Evolutionary conservation across 2,888 invertebrate species (phyloP).

Genomic region (Tanaodytes sp.): DNA sequence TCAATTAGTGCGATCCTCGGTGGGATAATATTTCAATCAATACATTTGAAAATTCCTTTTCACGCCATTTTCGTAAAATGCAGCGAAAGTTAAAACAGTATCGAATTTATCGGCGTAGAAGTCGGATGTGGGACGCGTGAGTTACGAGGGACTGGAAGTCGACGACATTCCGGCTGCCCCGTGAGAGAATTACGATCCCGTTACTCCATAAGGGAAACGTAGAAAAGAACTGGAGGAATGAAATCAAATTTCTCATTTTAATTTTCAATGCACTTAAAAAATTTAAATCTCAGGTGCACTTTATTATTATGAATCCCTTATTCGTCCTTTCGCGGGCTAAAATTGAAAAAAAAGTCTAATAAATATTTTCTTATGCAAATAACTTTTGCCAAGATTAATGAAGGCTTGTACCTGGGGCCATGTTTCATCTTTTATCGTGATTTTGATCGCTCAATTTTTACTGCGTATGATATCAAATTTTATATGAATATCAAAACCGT

Average conservation of each 20-base stretch:
- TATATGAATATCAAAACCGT: too few species aligned
- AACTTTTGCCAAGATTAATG: too few species aligned
- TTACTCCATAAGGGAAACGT: constrained; percentile 38
- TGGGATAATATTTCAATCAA: constrained; percentile 21
- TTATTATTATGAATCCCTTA: background rate
- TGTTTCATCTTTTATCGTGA: too few species aligned
- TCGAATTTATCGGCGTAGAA: constrained; percentile 69
- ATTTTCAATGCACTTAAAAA: constrained; percentile 35
- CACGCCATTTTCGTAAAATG: constrained; percentile 60
- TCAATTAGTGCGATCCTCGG: too few species aligned
- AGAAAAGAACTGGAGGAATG: constrained; percentile 30
- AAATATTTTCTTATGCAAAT: too few species aligned
- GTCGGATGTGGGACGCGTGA: constrained; percentile 56
- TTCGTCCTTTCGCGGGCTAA: background rate
- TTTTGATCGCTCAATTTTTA: too few species aligned
- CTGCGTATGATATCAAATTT: too few species aligned
- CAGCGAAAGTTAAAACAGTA: constrained; percentile 72
- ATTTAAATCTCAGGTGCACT: constrained; percentile 20
- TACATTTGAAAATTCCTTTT: constrained; percentile 27
- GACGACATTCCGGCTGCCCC: constrained; percentile 47
- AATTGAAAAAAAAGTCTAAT: background rate
- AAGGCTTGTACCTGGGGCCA: too few species aligned
- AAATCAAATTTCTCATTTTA: constrained; percentile 37
- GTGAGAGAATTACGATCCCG: constrained; percentile 46
- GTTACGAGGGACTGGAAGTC: constrained; percentile 52